Percentiles rank a stretch among this genome's conserved stretches.
These are phyloP conservation scores for Chelmon rostratus DNA, from an alignment of 2,797 vertebrate species.

Conservation along the genomic window DNA sequence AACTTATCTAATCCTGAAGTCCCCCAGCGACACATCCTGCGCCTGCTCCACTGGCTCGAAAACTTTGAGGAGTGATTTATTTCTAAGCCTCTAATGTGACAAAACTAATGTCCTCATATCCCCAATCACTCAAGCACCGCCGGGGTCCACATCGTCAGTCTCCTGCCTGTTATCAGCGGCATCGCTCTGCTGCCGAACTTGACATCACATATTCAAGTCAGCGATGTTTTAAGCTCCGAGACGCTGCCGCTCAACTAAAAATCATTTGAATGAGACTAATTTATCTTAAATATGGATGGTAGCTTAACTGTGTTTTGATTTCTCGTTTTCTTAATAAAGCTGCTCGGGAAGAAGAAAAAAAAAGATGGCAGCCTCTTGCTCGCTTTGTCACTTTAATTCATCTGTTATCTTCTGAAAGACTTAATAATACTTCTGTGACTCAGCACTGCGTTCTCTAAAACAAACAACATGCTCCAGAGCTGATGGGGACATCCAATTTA, in stretches of 20 bases:
- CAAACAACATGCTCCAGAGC: constrained; percentile 85
- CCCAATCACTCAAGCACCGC: constrained; percentile 1
- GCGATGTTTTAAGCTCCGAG: constrained; percentile 41
- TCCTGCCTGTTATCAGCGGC: constrained; percentile 19
- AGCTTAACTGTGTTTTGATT: constrained; percentile 57
- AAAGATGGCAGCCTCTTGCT: constrained; percentile 66
- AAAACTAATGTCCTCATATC: constrained; percentile 3
- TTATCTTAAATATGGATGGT: constrained; percentile 58
- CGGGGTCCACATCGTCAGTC: constrained; percentile 16
- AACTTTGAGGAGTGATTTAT: background rate
- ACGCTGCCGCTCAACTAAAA: constrained; percentile 38
- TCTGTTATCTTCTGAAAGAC: constrained; percentile 83
- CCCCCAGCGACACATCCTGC: background rate
- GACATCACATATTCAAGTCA: constrained; percentile 49
- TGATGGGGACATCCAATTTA: constrained; percentile 88
- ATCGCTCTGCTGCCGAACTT: constrained; percentile 29
- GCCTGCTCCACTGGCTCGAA: background rate
- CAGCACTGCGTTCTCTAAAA: constrained; percentile 84
- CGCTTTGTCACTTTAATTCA: constrained; percentile 82
- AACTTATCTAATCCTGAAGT: background rate
- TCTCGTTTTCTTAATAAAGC: constrained; percentile 67
- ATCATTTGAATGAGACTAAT: constrained; percentile 43
- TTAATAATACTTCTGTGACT: constrained; percentile 85
- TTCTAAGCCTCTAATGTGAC: constrained; percentile 4
- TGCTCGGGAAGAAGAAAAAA: constrained; percentile 31